phyloP scores from a whole-genome alignment of 2,888 invertebrate genomes.

The Bellardia pandia region DNA sequence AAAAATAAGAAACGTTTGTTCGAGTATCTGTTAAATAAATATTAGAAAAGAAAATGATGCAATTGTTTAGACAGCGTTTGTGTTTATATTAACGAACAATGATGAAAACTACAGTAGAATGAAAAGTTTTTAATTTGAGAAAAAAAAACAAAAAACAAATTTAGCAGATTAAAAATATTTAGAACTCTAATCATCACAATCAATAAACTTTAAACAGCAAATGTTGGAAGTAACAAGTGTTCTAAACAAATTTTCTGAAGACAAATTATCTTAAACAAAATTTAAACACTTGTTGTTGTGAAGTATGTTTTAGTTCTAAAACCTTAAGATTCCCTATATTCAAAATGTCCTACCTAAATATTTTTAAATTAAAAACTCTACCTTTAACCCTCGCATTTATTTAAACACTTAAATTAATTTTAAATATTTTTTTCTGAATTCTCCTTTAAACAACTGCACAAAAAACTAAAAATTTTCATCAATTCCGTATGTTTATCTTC shows the following conservation, averaged over 20 bases:
- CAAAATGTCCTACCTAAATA: no score
- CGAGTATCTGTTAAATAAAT: constrained; percentile 24
- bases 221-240: no score
- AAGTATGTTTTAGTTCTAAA: no score
- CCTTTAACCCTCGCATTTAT: background rate
- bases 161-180: no score
- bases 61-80: constrained; percentile 21
- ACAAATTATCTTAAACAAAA: no score
- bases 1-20: constrained; percentile 10
- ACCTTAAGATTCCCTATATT: no score
- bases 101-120: background rate
- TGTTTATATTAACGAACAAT: constrained; percentile 11
- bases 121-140: background rate
- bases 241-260: no score
- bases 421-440: constrained; percentile 9
- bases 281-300: no score
- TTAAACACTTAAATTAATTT: background rate
- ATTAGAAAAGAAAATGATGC: constrained; percentile 34
- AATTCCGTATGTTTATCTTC: constrained; percentile 5
- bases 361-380: background rate
- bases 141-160: background rate
- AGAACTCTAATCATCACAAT: no score
- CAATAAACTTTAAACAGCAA: no score
- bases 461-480: background rate
- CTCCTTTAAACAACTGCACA: background rate